Conservation (phyloP, 2,888 invertebrate species). For the Drosophila fungiperda region DNA sequence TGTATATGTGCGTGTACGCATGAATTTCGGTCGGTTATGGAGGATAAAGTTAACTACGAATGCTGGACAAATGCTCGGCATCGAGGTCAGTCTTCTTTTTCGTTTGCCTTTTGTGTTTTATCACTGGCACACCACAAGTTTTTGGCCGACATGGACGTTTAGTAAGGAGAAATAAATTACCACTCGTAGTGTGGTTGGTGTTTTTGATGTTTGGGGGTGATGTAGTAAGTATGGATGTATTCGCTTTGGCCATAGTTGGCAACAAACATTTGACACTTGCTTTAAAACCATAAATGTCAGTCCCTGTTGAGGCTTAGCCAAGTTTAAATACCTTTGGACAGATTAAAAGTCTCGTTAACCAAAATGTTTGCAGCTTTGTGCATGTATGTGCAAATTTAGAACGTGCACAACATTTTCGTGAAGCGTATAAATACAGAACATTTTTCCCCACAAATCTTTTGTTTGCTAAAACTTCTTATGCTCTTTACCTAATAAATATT, state of each 20-base stretch:
- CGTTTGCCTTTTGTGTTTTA: conserved; percentile 55
- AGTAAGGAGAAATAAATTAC: conserved; percentile 81
- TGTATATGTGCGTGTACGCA: conserved; percentile 11
- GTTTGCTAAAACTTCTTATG: not conserved
- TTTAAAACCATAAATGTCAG: conserved; percentile 83
- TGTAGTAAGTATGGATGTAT: conserved; percentile 4
- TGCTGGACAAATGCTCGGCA: conserved; percentile 40
- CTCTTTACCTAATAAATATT: not conserved
- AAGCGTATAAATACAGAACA: conserved; percentile 44
- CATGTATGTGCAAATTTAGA: conserved; percentile 12
- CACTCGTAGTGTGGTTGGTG: conserved; percentile 52
- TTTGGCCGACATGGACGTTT: conserved; percentile 43
- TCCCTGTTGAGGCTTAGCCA: conserved; percentile 82
- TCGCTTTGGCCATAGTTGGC: conserved; percentile 56
- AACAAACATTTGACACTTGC: conserved; percentile 83
- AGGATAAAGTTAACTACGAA: conserved; percentile 21
- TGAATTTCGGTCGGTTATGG: conserved; percentile 35
- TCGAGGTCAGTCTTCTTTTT: conserved; percentile 32
- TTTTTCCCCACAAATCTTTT: conserved; percentile 4
- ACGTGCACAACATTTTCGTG: conserved; percentile 39
- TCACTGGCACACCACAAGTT: conserved; percentile 35
- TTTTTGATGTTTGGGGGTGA: conserved; percentile 15
- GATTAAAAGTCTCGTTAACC: conserved; percentile 83
- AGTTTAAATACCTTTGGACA: conserved; percentile 84
- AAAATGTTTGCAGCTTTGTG: conserved; percentile 65